These are phyloP conservation scores for Urocyon cinereoargenteus DNA, from an alignment of 2,797 vertebrate genomes.

Conservation along the genomic window DNA sequence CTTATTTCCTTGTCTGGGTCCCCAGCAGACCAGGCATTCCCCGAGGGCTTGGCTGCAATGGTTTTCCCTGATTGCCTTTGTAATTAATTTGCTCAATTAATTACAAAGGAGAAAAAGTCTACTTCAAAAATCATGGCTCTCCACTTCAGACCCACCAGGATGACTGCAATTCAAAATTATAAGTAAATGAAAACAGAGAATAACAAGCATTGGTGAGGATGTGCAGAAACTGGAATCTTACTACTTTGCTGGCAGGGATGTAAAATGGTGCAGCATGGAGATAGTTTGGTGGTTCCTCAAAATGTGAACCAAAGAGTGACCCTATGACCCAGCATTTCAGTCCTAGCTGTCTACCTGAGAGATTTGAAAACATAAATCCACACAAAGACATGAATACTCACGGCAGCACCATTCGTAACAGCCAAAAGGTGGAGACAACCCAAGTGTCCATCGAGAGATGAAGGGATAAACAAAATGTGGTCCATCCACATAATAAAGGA, in stretches of 20 bases:
- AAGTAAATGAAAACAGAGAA: neutral
- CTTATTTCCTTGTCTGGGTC: neutral
- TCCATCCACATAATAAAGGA: neutral
- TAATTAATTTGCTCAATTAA: neutral
- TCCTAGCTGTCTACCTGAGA: neutral
- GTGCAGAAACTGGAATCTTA: accelerated
- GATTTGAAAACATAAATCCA: neutral
- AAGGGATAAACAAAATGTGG: neutral
- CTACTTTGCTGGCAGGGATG: neutral
- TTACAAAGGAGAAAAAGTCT: neutral
- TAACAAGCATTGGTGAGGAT: neutral
- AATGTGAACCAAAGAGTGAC: neutral
- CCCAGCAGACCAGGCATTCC: accelerated
- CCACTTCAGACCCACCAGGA: neutral
- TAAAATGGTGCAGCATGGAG: neutral
- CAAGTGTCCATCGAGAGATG: neutral
- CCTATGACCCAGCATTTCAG: neutral
- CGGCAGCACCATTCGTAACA: accelerated
- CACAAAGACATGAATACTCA: neutral
- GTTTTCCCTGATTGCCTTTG: neutral
- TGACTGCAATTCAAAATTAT: neutral
- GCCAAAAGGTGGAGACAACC: neutral
- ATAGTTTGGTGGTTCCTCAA: neutral
- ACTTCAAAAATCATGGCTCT: neutral
- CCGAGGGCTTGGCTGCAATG: accelerated